Conservation (phyloP, 2,888 invertebrate species). For the Criorhina ranunculi region DNA sequence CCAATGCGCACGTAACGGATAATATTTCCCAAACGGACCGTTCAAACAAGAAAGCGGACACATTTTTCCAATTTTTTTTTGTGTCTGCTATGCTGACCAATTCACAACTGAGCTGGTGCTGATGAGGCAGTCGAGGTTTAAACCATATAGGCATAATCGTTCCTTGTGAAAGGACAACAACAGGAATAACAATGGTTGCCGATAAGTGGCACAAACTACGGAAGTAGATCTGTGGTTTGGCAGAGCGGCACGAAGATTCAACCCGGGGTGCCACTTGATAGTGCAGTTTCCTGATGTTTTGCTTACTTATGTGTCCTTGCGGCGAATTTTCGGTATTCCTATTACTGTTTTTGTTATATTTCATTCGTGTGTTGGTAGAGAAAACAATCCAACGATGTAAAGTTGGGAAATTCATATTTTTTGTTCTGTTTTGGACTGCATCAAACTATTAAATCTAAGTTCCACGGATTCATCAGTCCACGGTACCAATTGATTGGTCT, state of each 20-base stretch:
- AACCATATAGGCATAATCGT: conserved; percentile 68
- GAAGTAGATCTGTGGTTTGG: conserved; percentile 56
- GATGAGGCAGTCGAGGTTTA: conserved; percentile 70
- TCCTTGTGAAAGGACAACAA: conserved; percentile 44
- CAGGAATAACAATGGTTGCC: conserved; percentile 59
- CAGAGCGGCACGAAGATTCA: conserved; percentile 14
- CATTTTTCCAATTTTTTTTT: conserved; percentile 49
- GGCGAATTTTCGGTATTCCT: neutral
- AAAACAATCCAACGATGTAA: too few relatives aligned
- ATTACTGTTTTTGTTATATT: conserved; percentile 3
- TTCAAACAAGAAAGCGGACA: conserved; percentile 51
- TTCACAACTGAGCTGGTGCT: conserved; percentile 43
- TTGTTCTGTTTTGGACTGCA: conserved; percentile 11
- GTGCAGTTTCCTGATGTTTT: conserved; percentile 11
- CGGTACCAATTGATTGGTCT: conserved; percentile 45
- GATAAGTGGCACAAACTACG: conserved; percentile 68
- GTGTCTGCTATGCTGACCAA: conserved; percentile 22
- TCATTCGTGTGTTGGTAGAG: conserved; percentile 22
- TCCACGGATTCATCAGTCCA: conserved; percentile 27
- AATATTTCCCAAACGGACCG: conserved; percentile 74
- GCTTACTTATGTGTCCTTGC: conserved; percentile 11
- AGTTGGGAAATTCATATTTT: neutral
- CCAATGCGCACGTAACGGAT: conserved; percentile 74
- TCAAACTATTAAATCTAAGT: conserved; percentile 56
- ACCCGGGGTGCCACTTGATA: conserved; percentile 34